Evolutionary conservation across 2,113 vertebrate genomes (phyloP).

Genomic region (Trogon surrucura): DNA sequence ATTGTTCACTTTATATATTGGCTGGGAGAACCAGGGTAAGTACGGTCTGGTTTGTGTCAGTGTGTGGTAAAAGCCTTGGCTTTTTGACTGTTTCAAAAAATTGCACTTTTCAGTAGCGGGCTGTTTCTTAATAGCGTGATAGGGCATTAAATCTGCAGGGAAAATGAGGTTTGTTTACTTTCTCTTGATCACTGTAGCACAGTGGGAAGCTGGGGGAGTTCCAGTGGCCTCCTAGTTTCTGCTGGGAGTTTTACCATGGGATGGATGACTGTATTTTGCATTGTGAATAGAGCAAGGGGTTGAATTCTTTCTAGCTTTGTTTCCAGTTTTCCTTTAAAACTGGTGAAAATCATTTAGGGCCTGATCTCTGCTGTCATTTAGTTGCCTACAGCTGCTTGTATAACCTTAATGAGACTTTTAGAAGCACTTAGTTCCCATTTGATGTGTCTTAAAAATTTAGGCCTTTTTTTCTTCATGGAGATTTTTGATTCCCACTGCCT

Average conservation of each 20-base stretch:
- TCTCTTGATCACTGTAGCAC: background rate
- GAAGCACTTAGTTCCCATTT: background rate
- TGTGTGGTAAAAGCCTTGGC: background rate
- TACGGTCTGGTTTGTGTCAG: slow-evolving; percentile 9
- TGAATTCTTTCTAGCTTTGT: background rate
- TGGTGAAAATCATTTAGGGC: background rate
- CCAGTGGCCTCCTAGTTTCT: background rate
- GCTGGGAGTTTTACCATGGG: background rate
- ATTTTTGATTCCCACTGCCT: background rate
- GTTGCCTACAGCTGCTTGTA: background rate
- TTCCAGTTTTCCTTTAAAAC: background rate
- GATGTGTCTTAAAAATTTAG: background rate
- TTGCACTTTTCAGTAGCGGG: background rate
- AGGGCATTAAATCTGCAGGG: background rate
- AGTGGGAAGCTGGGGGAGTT: background rate
- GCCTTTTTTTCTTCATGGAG: background rate
- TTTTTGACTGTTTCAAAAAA: background rate
- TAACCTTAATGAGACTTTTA: background rate
- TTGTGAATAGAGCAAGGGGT: background rate
- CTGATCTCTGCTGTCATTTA: background rate
- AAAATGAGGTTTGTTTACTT: background rate
- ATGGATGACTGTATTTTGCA: background rate
- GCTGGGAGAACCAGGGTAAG: background rate
- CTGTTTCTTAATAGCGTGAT: background rate
- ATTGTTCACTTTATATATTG: background rate